Base-by-base conservation (phyloP, 2,888 invertebrate genomes). In the Cryptosula pallasiana region DNA sequence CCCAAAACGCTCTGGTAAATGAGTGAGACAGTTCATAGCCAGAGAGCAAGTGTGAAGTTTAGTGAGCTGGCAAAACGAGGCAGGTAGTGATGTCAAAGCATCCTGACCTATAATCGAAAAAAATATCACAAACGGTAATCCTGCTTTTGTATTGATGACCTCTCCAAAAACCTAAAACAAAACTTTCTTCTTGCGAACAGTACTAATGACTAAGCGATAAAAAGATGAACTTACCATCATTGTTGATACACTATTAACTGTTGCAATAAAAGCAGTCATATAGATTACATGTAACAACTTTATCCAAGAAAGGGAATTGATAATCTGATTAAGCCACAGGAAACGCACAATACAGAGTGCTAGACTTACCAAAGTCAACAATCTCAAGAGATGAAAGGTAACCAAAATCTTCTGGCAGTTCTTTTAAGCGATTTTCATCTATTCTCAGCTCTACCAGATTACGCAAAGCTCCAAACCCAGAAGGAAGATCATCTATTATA, bases 1-100 rank as follows among this genome's bases (percentile, higher is more conserved):
- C n/a, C 82, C 82, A 77, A 82, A 78, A 35, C 76, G 75, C 32
- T 76, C 74, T n/a, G 81, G 82, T 45, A 82, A 73, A 16, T 35
- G 20, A 32, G 71, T 71, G 1, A 81, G 72, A 36, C 77, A 76
- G 72, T 81, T 81, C 73, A 77, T 78, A 25, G 81, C 80, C 63
- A 81, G 70, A 69, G 77, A 73, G 73, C 80, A 80, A 2, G 78
- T 73, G 54, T 75, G 75, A 23, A 81, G 74, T 0, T 74, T 76
- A 20, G 55, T 71, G 71, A 81, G 75, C 23, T 76, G 70, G 32
- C 80, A 77, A 76, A 81, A 81, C 16, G 81, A 81, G 16, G 79
- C 78, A 16, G 81, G 81, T 54, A 81, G 74, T 13, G 76, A 78
- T 75, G 76, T 76, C 16, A 81, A 71, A 29, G 76, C n/a, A 73